Evolutionary conservation across 2,888 invertebrate genomes (phyloP).

Genomic region (Anticlea derivata): DNA sequence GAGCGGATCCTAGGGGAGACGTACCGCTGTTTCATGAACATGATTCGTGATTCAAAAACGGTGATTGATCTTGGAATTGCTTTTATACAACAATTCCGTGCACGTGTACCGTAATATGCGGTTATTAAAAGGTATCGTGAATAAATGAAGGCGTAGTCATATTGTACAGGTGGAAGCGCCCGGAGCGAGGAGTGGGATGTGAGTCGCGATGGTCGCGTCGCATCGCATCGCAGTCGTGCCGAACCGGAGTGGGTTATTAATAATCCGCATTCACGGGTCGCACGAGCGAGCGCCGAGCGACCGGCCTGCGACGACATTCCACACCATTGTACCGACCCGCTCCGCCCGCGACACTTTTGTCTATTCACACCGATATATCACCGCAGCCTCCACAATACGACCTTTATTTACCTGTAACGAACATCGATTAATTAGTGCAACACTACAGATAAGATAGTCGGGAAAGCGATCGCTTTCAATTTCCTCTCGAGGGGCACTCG

Average conservation of each 20-base stretch:
- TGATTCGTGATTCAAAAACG: conserved; percentile 60
- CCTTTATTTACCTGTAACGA: conserved; percentile 79
- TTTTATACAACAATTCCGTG: conserved; percentile 39
- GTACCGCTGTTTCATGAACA: conserved; percentile 52
- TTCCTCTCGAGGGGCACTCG: conserved; percentile 82
- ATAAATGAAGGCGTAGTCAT: conserved; percentile 64
- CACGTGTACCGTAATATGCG: conserved; percentile 45
- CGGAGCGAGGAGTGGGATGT: conserved; percentile 64
- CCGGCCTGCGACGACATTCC: conserved; percentile 80
- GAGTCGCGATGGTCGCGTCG: conserved; percentile 50
- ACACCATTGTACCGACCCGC: conserved; percentile 73
- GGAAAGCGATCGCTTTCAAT: conserved; percentile 83
- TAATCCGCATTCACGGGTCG: conserved; percentile 80
- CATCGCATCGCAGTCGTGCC: conserved; percentile 50
- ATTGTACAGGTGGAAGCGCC: conserved; percentile 73
- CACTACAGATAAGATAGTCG: conserved; percentile 81
- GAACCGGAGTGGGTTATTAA: conserved; percentile 77
- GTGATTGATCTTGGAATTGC: conserved; percentile 56
- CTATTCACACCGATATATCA: conserved; percentile 82
- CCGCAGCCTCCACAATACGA: conserved; percentile 69
- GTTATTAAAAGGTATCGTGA: conserved; percentile 64
- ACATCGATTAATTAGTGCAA: conserved; percentile 83
- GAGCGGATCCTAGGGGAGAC: conserved; percentile 59
- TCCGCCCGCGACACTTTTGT: conserved; percentile 81
- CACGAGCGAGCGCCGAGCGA: conserved; percentile 68